Percentiles rank a stretch among this genome's conserved stretches.
These are phyloP conservation scores for Adelphocoris suturalis DNA, from an alignment of 2,888 invertebrate genomes.

Conservation along the genomic window DNA sequence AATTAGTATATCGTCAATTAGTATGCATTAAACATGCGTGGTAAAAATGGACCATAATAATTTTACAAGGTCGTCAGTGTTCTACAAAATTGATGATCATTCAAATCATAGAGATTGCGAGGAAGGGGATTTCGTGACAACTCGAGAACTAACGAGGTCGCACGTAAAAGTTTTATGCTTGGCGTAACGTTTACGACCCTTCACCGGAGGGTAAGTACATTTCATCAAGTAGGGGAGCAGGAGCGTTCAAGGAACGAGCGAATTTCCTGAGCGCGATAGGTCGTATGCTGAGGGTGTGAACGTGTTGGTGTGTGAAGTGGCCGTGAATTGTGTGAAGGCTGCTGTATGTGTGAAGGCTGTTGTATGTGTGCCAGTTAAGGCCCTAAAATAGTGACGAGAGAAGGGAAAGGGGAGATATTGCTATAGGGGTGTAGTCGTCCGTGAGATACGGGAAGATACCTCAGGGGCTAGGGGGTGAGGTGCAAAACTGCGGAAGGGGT, in stretches of 20 bases:
- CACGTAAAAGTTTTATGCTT: background rate
- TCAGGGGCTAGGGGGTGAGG: background rate
- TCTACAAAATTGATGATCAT: background rate
- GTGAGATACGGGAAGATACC: background rate
- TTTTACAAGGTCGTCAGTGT: no score
- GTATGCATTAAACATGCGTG: no score
- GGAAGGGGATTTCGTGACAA: background rate
- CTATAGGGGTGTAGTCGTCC: conserved; percentile 7
- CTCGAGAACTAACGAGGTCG: conserved; percentile 18
- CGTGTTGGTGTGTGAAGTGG: background rate
- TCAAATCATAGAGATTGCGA: background rate
- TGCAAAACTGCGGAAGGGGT: background rate
- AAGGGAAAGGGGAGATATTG: background rate
- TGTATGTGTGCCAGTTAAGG: background rate
- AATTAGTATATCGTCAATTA: no score
- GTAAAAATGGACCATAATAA: no score
- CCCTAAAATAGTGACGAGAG: background rate
- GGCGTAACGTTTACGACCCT: background rate
- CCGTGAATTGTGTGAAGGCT: background rate
- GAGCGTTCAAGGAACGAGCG: conserved; percentile 6
- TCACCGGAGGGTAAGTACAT: background rate
- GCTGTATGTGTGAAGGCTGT: background rate
- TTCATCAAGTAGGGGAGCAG: conserved; percentile 8
- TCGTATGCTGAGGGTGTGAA: background rate
- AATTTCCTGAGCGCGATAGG: conserved; percentile 24